phyloP scores from a whole-genome alignment of 2,888 invertebrate species.

The Patella ulyssiponensis region DNA sequence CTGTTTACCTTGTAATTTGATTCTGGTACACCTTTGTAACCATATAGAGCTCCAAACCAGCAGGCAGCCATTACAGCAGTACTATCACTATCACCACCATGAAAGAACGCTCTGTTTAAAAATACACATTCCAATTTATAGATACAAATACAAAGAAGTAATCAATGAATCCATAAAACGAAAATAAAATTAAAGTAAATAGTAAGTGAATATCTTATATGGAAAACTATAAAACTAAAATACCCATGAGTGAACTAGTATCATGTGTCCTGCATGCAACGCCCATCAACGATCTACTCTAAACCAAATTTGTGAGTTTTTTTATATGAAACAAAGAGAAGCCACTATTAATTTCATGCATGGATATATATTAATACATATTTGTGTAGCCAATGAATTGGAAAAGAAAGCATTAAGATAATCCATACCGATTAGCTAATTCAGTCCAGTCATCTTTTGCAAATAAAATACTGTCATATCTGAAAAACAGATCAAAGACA shows the following conservation, averaged over 20 bases:
- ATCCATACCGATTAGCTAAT: constrained; percentile 53
- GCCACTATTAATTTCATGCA: no score
- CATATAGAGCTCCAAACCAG: constrained; percentile 67
- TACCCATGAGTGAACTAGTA: no score
- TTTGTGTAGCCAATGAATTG: no score
- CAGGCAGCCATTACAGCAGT: constrained; percentile 69
- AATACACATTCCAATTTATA: neutral
- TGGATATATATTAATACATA: no score
- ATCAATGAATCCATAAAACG: neutral
- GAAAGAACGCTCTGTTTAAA: constrained; percentile 59
- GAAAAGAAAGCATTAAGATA: no score
- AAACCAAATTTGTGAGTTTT: no score
- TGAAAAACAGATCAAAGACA: constrained; percentile 26
- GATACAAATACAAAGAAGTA: neutral
- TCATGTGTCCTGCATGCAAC: no score
- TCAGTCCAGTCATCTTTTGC: constrained; percentile 62
- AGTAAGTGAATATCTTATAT: no score
- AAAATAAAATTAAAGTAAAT: neutral
- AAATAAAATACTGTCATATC: constrained; percentile 67
- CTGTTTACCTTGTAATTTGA: constrained; percentile 57
- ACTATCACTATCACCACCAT: constrained; percentile 70
- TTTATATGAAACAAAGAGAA: no score
- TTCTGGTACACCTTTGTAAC: constrained; percentile 62
- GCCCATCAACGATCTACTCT: no score
- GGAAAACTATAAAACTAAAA: no score